Base-by-base conservation (phyloP, 2,113 vertebrate genomes). In the Hepsetus odoe region DNA sequence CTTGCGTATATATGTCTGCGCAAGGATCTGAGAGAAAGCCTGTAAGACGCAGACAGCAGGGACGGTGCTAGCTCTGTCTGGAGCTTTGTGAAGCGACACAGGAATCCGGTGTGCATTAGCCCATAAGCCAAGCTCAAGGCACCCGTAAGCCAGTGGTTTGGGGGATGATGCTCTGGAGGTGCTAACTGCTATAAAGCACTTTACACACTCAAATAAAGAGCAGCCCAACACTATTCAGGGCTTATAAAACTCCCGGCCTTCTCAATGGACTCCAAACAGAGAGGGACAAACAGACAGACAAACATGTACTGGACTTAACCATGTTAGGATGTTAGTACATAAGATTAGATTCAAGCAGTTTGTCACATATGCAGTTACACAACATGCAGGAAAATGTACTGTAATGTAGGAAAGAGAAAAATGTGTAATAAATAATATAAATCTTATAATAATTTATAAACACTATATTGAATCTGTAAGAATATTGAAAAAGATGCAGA, bases 161-260 rank as follows among this genome's bases (percentile, higher is more conserved):
- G 77, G n/a, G 16, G 76, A 70, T 28, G 22, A 42, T 40, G 55
- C 42, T 20, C 44, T 79, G 32, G 33, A 77, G 61, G 80, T 74
- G 80, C 79, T 80, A 83, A 83, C 51, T 30, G 78, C 73, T 70
- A 79, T 82, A 82, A 79, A 85, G 76, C 30, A 40, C 76, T 87
- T 84, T 76, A 79, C 22, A 56, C 64, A 59, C 77, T 59, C 72
- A 71, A 79, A 80, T 87, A 82, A 85, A 85, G 46, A 59, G 75
- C 55, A 30, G 62, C 65, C 64, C 61, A 76, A 67, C 67, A 22
- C 42, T 49, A 16, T 72, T 51, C 46, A 70, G 46, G 74, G 79
- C 76, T 77, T 18, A 51, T 83, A 67, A 87, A 85, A 32, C 73
- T 9, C 4, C 40, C 26, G 38, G 38, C 49, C n/a, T n/a, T 80